These are phyloP conservation scores for Cyprinus carpio DNA, from an alignment of 2,113 vertebrate genomes.

Conservation along the genomic window DNA sequence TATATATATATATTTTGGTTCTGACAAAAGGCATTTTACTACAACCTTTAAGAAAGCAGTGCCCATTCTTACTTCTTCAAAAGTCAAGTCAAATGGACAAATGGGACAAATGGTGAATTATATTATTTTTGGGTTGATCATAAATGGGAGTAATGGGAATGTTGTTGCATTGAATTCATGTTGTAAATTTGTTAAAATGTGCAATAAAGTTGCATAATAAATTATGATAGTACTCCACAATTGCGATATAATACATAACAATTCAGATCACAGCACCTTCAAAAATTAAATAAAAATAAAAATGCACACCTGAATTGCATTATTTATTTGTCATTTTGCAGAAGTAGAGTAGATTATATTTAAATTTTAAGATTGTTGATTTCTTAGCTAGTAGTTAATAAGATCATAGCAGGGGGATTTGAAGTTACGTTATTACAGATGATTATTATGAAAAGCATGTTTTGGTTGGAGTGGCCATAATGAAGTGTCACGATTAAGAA, in stretches of 20 bases:
- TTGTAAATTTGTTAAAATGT: no score
- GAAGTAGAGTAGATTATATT: no score
- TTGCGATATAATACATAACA: background rate
- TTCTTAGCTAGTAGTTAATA: background rate
- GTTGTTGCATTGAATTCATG: no score
- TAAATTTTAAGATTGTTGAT: background rate
- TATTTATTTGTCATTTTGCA: background rate
- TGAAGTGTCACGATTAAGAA: background rate
- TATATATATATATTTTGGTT: constrained; percentile 60
- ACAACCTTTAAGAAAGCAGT: constrained; percentile 68
- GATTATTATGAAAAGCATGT: background rate
- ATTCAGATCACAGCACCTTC: background rate
- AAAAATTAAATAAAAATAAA: background rate
- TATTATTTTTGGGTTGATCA: no score
- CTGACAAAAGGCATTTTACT: constrained; percentile 78
- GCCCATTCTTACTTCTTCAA: constrained; percentile 34
- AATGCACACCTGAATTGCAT: background rate
- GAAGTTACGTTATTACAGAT: background rate
- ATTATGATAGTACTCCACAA: background rate
- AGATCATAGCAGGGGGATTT: background rate
- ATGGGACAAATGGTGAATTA: no score
- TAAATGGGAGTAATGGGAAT: no score
- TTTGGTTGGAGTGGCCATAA: background rate
- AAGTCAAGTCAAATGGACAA: no score
- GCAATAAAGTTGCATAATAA: background rate